Evolutionary conservation across 2,888 invertebrate species (phyloP), one percentile per base, ranked within the genome.

Genomic region (Patella depressa): DNA sequence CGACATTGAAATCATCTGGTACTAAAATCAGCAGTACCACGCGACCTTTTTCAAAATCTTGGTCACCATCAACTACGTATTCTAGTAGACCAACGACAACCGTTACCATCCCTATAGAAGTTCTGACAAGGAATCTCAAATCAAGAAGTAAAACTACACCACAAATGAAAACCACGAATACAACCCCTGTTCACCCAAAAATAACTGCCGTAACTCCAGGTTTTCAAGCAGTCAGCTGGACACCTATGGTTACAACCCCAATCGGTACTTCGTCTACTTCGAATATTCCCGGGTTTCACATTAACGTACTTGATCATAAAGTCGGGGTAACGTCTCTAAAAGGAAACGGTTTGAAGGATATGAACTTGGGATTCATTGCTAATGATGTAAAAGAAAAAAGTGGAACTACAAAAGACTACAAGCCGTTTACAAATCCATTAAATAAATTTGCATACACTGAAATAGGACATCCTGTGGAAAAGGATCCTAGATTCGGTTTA

Each of bases 381-480:
- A 65, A 65, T 24, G 65, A 65, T 11, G 7, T 24, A 12, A 11
- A 65, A 4, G 19, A 19, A 24, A 65, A 65, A 15, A 65, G 17
- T 0, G 45, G 9, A 9, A 45, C 45, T 45, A 45, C 45, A 9
- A 19, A 19, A 15, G 65, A 65, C 3, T 65, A 65, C 24, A 19
- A 65, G 2, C 65, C 9, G 11, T 65, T 65, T 19, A 65, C 65
- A 9, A 65, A 65, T 24, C 65, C 65, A 0, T 24, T 65, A 11
- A 65, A 65, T 24, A 65, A 65, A 65, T 65, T 65, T 15, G 65
- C 65, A 9, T 65, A 65, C 12, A 65, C 65, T 9, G 65, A 65
- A 14, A 65, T 65, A 11, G 12, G 65, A 15, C 65, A 65, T 65
- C 65, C 65, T 3, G 24, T 65, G 1, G 14, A 65, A 11, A 19